phyloP scores from a whole-genome alignment of 2,888 invertebrate species.

The Piscicola geometra region DNA sequence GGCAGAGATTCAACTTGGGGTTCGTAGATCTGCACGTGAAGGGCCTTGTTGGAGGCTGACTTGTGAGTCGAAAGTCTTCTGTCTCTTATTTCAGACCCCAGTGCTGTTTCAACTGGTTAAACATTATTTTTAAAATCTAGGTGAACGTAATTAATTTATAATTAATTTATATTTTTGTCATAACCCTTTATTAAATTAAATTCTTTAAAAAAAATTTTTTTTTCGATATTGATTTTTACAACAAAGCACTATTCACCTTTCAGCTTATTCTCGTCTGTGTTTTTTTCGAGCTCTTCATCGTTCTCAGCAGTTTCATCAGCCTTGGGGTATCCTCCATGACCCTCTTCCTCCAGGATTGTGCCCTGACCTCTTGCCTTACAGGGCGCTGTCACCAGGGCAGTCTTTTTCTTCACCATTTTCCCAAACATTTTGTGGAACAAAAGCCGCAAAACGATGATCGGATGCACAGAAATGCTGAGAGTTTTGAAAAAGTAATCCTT shows the following conservation, averaged over 20 bases:
- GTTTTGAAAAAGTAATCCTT: conserved; percentile 50
- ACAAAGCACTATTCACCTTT: background rate
- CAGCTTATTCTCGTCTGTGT: background rate
- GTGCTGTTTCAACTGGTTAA: no score
- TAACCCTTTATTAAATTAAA: no score
- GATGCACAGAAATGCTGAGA: conserved; percentile 60
- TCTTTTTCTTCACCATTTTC: conserved; percentile 59
- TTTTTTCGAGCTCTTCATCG: background rate
- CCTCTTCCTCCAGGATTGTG: conserved; percentile 26
- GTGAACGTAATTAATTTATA: no score
- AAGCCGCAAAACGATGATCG: conserved; percentile 60
- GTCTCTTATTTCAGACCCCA: background rate
- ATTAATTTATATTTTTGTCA: no score
- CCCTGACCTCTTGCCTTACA: conserved; percentile 19
- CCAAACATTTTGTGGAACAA: conserved; percentile 61
- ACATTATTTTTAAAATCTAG: no score
- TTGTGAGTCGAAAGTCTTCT: conserved; percentile 2
- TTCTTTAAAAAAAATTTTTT: no score
- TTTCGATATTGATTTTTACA: no score
- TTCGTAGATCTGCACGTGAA: conserved; percentile 45
- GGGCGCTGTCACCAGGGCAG: conserved; percentile 48
- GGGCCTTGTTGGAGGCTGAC: conserved; percentile 26
- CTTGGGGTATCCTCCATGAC: background rate
- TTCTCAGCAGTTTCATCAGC: background rate
- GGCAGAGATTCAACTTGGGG: conserved; percentile 28